These are phyloP conservation scores for Eubasilissa regina DNA, from an alignment of 1,140 invertebrate genomes.

Conservation along the genomic window DNA sequence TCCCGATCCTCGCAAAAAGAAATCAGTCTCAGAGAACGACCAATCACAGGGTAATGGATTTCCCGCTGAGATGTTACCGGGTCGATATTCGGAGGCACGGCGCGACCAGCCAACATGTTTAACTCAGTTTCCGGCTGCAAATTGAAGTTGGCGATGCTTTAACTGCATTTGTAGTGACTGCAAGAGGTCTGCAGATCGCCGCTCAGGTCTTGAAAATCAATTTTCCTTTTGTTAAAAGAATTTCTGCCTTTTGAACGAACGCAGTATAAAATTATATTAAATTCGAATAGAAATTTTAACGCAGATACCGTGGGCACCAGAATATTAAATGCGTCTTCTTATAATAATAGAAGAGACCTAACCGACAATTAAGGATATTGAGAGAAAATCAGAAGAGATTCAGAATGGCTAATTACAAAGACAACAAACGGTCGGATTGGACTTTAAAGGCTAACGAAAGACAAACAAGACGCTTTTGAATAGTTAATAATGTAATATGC, in stretches of 20 bases:
- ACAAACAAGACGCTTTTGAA: too few species aligned
- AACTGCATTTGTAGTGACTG: too few species aligned
- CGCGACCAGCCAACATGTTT: neutral
- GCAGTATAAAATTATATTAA: too few species aligned
- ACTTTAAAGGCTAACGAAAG: too few species aligned
- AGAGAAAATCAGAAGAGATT: neutral
- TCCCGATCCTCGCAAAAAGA: neutral
- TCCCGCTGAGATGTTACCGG: conserved; percentile 6
- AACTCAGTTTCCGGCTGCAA: neutral
- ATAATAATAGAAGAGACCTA: too few species aligned
- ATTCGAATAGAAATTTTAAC: too few species aligned
- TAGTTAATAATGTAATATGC: too few species aligned
- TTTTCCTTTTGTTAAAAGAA: neutral
- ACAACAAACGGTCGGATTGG: too few species aligned
- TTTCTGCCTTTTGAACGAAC: too few species aligned
- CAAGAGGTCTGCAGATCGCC: too few species aligned
- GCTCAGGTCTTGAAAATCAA: neutral
- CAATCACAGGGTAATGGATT: neutral
- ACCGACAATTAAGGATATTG: too few species aligned
- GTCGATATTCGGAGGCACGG: neutral
- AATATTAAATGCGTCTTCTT: neutral
- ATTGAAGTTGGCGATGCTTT: neutral
- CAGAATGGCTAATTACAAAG: too few species aligned
- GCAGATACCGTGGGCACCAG: neutral
- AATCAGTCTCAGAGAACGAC: neutral